Evolutionary conservation across 2,888 invertebrate genomes (phyloP).

Genomic region (Timema cristinae): DNA sequence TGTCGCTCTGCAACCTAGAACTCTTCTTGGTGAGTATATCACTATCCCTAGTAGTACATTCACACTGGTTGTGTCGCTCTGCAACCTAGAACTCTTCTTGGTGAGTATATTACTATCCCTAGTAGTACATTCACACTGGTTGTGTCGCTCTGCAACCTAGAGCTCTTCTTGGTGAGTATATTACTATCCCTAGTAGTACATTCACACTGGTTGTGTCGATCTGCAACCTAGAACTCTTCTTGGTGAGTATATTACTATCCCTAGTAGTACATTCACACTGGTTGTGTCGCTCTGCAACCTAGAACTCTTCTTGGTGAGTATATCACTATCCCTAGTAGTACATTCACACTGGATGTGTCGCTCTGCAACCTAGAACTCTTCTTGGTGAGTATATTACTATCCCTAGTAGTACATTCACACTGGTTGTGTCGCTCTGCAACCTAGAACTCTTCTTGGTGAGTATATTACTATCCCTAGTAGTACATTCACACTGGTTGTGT

Average conservation of each 20-base stretch:
- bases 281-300: conserved; percentile 87
- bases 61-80: conserved; percentile 91
- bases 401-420: conserved; percentile 79
- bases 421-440: conserved; percentile 87
- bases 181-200: conserved; percentile 51
- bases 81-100: conserved; percentile 82
- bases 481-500: conserved; percentile 94
- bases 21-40: conserved; percentile 68
- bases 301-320: conserved; percentile 78
- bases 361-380: conserved; percentile 82
- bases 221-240: conserved; percentile 83
- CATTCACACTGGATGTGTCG: conserved; percentile 91
- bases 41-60: conserved; percentile 56
- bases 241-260: conserved; percentile 57
- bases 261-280: conserved; percentile 84
- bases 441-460: conserved; percentile 81
- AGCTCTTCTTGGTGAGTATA: conserved; percentile 72
- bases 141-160: conserved; percentile 88
- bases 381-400: conserved; percentile 62
- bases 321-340: conserved; percentile 46
- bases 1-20: conserved; percentile 86
- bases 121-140: conserved; percentile 88
- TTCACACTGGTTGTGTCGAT: conserved; percentile 91
- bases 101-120: conserved; percentile 52
- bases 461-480: conserved; percentile 19